Conservation (phyloP, 2,113 vertebrate species). For the Misgurnus mizolepis region DNA sequence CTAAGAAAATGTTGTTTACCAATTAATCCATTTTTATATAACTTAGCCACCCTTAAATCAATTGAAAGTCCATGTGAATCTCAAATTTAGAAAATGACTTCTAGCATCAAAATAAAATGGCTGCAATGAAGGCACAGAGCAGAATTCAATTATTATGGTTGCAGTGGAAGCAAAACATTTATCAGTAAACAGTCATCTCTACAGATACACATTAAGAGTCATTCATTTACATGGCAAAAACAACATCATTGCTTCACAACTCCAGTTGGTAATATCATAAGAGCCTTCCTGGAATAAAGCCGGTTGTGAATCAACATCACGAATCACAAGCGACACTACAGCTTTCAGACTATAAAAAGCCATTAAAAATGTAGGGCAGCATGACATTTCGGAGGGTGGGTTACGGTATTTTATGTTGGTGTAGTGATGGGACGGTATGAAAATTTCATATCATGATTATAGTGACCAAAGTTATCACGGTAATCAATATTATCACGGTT, state of each 20-base stretch:
- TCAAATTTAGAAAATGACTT: not conserved
- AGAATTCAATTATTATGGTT: constrained; percentile 1
- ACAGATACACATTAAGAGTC: not conserved
- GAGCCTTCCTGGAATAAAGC: not conserved
- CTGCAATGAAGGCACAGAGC: not conserved
- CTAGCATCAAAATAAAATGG: not conserved
- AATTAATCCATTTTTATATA: constrained; percentile 34
- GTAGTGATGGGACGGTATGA: too few relatives aligned
- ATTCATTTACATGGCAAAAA: not conserved
- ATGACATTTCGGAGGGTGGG: too few relatives aligned
- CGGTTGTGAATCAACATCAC: not conserved
- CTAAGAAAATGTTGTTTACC: constrained; percentile 28
- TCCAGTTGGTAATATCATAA: not conserved
- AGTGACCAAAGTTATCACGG: too few relatives aligned
- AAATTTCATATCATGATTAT: too few relatives aligned
- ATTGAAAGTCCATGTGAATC: constrained; percentile 20
- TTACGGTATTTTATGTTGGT: too few relatives aligned
- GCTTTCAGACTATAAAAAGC: not conserved
- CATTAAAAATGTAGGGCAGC: too few relatives aligned
- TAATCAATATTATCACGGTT: too few relatives aligned
- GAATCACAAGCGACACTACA: not conserved
- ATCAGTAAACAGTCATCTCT: not conserved
- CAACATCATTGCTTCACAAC: not conserved
- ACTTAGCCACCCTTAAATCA: not conserved
- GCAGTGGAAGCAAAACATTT: not conserved